Percentiles rank a stretch among this genome's conserved stretches.
phyloP scores from a whole-genome alignment of 2,888 invertebrate species.

The Pachycephus smyrnensis region DNA sequence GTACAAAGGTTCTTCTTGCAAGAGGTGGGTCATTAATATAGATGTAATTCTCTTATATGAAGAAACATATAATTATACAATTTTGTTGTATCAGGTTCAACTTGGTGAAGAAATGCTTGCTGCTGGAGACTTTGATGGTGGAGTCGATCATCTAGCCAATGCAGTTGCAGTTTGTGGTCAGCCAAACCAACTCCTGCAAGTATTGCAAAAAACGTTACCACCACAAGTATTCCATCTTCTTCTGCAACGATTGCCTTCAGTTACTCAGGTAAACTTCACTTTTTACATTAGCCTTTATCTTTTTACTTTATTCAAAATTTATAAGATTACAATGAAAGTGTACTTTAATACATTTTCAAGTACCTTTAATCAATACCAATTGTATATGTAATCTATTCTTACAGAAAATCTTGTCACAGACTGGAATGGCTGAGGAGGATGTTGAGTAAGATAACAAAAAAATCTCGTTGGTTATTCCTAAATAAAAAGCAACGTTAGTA shows the following conservation, averaged over 20 bases:
- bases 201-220: slow-evolving; percentile 95
- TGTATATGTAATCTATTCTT: slow-evolving; percentile 29
- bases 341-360: neutral
- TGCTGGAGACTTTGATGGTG: slow-evolving; percentile 88
- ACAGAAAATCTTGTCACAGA: slow-evolving; percentile 53
- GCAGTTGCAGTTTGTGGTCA: slow-evolving; percentile 98
- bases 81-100: slow-evolving; percentile 77
- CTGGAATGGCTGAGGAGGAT: slow-evolving; percentile 60
- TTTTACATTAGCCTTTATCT: neutral
- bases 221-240: slow-evolving; percentile 93
- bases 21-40: slow-evolving; percentile 65
- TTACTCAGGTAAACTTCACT: slow-evolving; percentile 67
- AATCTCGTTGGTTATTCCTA: slow-evolving; percentile 44
- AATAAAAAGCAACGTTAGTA: slow-evolving; percentile 52
- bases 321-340: neutral
- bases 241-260: slow-evolving; percentile 83
- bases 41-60: neutral
- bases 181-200: slow-evolving; percentile 87
- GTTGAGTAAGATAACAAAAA: slow-evolving; percentile 53
- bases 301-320: slow-evolving; percentile 7
- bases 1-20: slow-evolving; percentile 90
- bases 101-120: slow-evolving; percentile 92
- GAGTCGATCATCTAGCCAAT: slow-evolving; percentile 95
- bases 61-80: neutral
- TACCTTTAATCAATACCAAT: neutral